phyloP scores from a whole-genome alignment of 2,113 vertebrate species.

The Gavialis gangeticus region DNA sequence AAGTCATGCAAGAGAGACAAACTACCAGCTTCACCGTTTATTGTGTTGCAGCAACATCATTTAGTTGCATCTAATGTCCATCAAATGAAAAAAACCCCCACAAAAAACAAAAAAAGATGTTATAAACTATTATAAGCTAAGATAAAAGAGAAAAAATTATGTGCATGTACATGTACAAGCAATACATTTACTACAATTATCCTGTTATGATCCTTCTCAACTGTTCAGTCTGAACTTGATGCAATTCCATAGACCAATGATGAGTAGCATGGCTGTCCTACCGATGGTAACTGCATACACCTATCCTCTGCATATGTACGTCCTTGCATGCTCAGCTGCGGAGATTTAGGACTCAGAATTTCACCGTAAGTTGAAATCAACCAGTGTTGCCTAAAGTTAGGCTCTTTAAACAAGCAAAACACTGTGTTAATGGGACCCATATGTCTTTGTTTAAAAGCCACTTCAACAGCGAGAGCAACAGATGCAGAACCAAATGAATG shows the following conservation, averaged over 20 bases:
- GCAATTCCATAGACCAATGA: accelerated
- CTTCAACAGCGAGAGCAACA: conserved; percentile 54
- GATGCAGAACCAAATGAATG: neutral
- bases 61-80: neutral
- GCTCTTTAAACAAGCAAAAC: conserved; percentile 22
- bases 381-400: neutral
- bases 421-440: conserved; percentile 42
- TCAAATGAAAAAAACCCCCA: neutral
- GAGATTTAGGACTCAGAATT: neutral
- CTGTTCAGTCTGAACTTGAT: accelerated
- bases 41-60: neutral
- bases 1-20: neutral
- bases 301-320: neutral
- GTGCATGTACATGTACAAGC: neutral
- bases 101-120: no score
- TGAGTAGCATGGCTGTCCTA: neutral
- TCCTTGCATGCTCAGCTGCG: neutral
- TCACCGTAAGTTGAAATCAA: neutral
- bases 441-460: conserved; percentile 54
- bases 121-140: neutral
- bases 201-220: neutral
- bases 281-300: neutral
- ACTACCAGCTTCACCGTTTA: neutral
- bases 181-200: accelerated
- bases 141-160: neutral